These are phyloP conservation scores for Elgaria multicarinata DNA, from an alignment of 2,113 vertebrate species.

Conservation along the genomic window DNA sequence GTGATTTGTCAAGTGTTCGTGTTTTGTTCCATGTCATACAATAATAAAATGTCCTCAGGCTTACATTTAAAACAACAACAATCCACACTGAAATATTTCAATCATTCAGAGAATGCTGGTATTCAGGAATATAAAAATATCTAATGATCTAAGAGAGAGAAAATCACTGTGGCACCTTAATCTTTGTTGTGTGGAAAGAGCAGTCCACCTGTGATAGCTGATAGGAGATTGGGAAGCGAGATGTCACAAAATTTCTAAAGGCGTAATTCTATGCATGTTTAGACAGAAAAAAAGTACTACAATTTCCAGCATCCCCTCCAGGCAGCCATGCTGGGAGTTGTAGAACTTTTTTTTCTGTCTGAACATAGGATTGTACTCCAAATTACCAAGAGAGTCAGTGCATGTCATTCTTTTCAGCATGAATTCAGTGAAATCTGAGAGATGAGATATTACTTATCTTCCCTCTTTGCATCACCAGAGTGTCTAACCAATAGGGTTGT, in stretches of 20 bases:
- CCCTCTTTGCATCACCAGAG: background rate
- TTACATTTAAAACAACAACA: background rate
- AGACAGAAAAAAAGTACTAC: too few species aligned
- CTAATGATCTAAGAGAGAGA: background rate
- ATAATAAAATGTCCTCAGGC: background rate
- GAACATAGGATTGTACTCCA: too few species aligned
- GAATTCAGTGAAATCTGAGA: background rate
- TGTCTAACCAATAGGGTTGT: background rate
- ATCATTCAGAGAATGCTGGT: background rate
- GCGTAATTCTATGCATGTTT: too few species aligned
- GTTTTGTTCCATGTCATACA: background rate
- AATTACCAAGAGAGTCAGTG: background rate
- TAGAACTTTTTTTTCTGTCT: too few species aligned
- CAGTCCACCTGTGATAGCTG: background rate
- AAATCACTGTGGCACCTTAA: background rate
- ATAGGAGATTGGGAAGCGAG: background rate
- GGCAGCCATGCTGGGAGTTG: too few species aligned
- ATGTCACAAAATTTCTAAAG: background rate
- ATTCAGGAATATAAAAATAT: background rate
- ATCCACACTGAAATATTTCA: background rate
- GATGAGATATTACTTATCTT: background rate
- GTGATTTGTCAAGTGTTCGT: background rate
- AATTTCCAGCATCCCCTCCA: too few species aligned
- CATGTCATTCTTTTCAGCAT: background rate
- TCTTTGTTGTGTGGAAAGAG: background rate